Evolutionary conservation across 2,888 invertebrate species (phyloP), one percentile per base, ranked within the genome.

Genomic region (Scaeva pyrastri): DNA sequence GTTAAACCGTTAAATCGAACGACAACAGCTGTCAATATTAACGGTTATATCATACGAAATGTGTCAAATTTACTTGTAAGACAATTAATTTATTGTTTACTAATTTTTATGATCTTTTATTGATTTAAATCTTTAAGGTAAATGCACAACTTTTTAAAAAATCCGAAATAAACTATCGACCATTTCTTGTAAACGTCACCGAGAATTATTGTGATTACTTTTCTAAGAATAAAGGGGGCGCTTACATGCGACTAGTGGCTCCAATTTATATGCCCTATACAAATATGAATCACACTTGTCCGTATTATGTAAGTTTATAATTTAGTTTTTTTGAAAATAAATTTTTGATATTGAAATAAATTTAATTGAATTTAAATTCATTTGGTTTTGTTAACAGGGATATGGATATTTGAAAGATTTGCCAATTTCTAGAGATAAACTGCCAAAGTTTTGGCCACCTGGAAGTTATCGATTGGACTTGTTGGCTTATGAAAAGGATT

Each of bases 281-380:
- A 2, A 82, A 82, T 31, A 39, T 82, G 31, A 82, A 82, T 62
- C 80, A 80, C 16, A 21, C 31, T 5, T 80, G 80, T 64, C 80
- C 80, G 0, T 68, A 19, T 45, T 43, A n/a, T 64, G 80, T 80
- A 26, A 75, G 80, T 21, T 36, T 55, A 2, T 6, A 58, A 26
- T 19, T 43, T 23, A 1, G 19, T 48, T 8, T 21, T 12, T 12
- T 1, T 52, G 4, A 16, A n/a, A 0, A 11, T 23, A 19, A 14
- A 66, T 16, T 60, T 19, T 39, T 31, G 8, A 6, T n/a, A 60
- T 39, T 41, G 2, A 19, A 14, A 62, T 4, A 23, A 1, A 12
- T 45, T 36, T 16, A 45, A 31, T 7, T 31, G 31, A 3, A 8
- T 45, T 43, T 14, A n/a, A n/a, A n/a, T n/a, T 60, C 23, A 11